Base-by-base conservation (phyloP, 2,113 vertebrate species). In the Xenopus laevis region DNA sequence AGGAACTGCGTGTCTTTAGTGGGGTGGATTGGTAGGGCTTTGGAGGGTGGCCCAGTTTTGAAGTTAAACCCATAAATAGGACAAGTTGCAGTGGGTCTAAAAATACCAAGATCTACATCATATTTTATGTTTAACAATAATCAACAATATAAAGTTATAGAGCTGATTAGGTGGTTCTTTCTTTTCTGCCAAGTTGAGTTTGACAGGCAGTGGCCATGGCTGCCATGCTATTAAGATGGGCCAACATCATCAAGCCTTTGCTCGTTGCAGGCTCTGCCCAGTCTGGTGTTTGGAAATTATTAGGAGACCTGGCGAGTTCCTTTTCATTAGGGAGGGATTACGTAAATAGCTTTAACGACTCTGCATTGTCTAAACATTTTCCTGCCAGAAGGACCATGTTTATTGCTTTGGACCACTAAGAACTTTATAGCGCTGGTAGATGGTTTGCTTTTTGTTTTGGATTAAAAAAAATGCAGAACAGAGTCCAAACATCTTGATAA, bases 171-270 rank as follows among this genome's bases (percentile, higher is more conserved):
- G 4, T 27, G 23, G 23, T 27, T 40, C 8, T 40, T 9, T 40
- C 33, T 40, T 9, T 40, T 9, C 33, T 7, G 8, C 6, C 33
- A 40, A 40, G 5, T 40, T 6, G 33, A 40, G 33, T 40, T 5
- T 12, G 30, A 72, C 7, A 20, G 60, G 30, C 17, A 20, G 46
- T 27, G 44, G 18, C 50, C 79, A 74, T 27, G 23, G 23, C 23
- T 27, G 23, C 92, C 89, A 91, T 80, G 87, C 78, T 84, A 81
- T 86, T 66, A 80, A 84, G 84, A 87, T 87, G 78, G 16, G 82
- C 60, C 80, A 65, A 82, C 91, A 86, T 82, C 86, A 81, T 92
- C 89, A 92, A 65, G 72, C 82, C 70, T 78, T 44, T 78, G 81
- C 86, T 89, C 90, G 90, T 86, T 68, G 79, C 81, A 69, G 58